Base-by-base conservation (phyloP, 2,797 vertebrate genomes). In the Macroramphosus scolopax region DNA sequence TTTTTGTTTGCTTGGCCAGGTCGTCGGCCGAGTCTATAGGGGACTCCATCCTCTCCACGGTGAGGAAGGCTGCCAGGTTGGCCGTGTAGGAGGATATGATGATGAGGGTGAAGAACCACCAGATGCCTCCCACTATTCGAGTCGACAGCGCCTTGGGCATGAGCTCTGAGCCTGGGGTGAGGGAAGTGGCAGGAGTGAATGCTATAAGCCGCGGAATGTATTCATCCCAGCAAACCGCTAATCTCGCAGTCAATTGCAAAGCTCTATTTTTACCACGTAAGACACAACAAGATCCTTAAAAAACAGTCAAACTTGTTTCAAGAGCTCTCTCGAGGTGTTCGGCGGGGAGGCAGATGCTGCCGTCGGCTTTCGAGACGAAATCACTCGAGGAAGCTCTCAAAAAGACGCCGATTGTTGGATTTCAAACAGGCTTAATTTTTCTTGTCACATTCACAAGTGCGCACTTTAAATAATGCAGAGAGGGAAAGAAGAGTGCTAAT, bases 31-130 rank as follows among this genome's bases (percentile, higher is more conserved):
- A 98, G 72, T 97, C 95, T 50, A 98, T 98, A 30, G 96, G 96
- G 1, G 96, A 98, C 88, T 98, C 96, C 96, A 98, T 98, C 42
- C 95, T 92, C 75, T 98, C 96, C 90, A 98, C 95, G 36, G 96
- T 98, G 85, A 98, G 94, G 90, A 98, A 98, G 68, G 96, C 96
- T 64, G 96, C 95, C 89, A 98, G 81, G 86, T 98, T 98, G 85
- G 96, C 96, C 65, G 96, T 98, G 57, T 98, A 98, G 42, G 96
- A 98, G 64, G 95, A 98, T 87, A 98, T 98, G 89, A 98, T 98
- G 91, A 98, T 98, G 88, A 98, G 93, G 77, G 95, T 98, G 89
- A 98, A 98, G 92, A 98, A 98, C 96, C 96, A 98, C 95, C 96
- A 98, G 92, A 98, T 98, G 84, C 95, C 96, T 85, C 96, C 96